Evolutionary conservation across 2,888 invertebrate species (phyloP), one percentile per base, ranked within the genome.

Genomic region (Sepiola atlantica): DNA sequence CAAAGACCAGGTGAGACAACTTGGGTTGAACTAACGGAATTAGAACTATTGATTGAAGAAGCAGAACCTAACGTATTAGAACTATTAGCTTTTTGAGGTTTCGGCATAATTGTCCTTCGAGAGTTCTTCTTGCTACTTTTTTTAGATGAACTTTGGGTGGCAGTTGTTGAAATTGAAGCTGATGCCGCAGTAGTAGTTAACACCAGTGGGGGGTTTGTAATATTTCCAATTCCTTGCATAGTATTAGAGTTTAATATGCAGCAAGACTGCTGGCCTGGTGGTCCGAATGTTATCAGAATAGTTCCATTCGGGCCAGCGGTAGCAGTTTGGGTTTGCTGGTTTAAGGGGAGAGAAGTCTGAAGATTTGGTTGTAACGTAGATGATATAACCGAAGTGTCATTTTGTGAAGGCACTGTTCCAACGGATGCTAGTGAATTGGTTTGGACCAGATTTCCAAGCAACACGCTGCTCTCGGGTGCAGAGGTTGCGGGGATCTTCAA

Each of bases 241-340:
- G 96, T 96, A 32, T 95, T 95, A 0, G 96, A 96, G 93, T 96
- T 96, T 32, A 96, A 95, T n/a, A 96, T 95, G 28, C 96, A 96
- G 94, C 96, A 96, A 94, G 95, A 95, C 93, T 95, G 96, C 95
- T 96, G 96, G 35, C 96, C 96, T 94, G 96, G 96, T 90, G 96
- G 96, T 45, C 96, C 96, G 94, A 97, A 95, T 54, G 96, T 96
- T 55, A 97, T 95, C 55, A 97, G 95, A 55, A 97, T 96, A 1
- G 96, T 96, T 14, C 96, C 96, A 90, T 96, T 96, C 16, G 95
- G 95, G n/a, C 94, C 95, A n/a, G 77, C 92, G 21, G 35, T 57
- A 28, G 61, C 92, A 21, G 35, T 57, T 32, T 94, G 91, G 4
- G 45, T n/a, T 94, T 94, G 90, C 35, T 93, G 93, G 35, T 61